Conservation (phyloP, 2,888 invertebrate species). For the Drosophila diplacantha region DNA sequence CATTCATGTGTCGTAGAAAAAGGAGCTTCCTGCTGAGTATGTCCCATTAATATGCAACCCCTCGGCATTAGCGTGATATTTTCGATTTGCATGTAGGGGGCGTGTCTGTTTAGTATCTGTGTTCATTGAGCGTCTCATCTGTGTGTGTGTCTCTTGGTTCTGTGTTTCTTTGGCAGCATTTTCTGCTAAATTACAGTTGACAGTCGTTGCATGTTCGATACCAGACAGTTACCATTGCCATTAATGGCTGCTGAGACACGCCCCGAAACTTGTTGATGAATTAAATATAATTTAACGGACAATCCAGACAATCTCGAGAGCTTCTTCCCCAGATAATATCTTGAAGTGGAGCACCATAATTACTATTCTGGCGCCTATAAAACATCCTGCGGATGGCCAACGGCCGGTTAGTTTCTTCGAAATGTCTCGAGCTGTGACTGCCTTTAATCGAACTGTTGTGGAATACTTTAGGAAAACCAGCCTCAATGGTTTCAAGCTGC, state of each 20-base stretch:
- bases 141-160: not conserved
- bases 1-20: not conserved
- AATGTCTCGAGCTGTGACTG: slow-evolving; percentile 51
- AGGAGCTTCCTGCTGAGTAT: slow-evolving; percentile 1
- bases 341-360: slow-evolving; percentile 9
- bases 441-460: slow-evolving; percentile 59
- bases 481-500: slow-evolving; percentile 72
- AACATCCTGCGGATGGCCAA: not conserved
- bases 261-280: slow-evolving; percentile 55
- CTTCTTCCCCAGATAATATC: slow-evolving; percentile 6
- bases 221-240: slow-evolving; percentile 42
- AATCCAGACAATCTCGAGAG: slow-evolving; percentile 4
- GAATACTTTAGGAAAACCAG: slow-evolving; percentile 74
- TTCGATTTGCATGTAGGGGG: slow-evolving; percentile 13
- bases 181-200: slow-evolving; percentile 39
- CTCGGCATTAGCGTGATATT: slow-evolving; percentile 29
- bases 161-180: slow-evolving; percentile 17
- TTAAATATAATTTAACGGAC: slow-evolving; percentile 47
- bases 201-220: slow-evolving; percentile 49
- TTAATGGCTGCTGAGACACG: slow-evolving; percentile 37
- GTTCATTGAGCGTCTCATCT: slow-evolving; percentile 1
- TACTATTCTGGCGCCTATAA: slow-evolving; percentile 11
- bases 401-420: not conserved
- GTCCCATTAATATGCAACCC: slow-evolving; percentile 26
- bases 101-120: slow-evolving; percentile 1